phyloP scores from a whole-genome alignment of 1,140 invertebrate genomes.

The Drosophila sp. region DNA sequence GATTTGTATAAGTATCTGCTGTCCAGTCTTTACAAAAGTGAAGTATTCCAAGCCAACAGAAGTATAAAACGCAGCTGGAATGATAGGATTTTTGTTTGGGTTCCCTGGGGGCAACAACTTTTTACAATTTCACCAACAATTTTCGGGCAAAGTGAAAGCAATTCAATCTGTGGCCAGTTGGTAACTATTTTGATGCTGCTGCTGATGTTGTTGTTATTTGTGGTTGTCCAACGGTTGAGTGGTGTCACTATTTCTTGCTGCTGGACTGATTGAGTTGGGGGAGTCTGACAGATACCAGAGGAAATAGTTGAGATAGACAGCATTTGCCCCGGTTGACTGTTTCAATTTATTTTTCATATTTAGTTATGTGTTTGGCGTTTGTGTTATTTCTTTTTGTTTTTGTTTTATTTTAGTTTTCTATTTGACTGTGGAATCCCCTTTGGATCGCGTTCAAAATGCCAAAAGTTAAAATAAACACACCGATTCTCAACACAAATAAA shows the following conservation, averaged over 20 bases:
- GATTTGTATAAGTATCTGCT: neutral
- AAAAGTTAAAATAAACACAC: slow-evolving; percentile 79
- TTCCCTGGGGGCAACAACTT: slow-evolving; percentile 11
- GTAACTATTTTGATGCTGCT: slow-evolving; percentile 21
- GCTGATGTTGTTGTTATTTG: slow-evolving; percentile 15
- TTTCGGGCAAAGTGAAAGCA: slow-evolving; percentile 48
- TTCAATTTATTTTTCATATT: slow-evolving; percentile 82
- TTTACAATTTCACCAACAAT: slow-evolving; percentile 42
- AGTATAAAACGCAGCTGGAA: slow-evolving; percentile 17
- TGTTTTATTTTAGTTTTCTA: slow-evolving; percentile 74
- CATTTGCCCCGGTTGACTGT: slow-evolving; percentile 55
- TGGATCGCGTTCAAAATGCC: slow-evolving; percentile 65
- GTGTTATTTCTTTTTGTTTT: neutral
- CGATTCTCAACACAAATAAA: slow-evolving; percentile 10
- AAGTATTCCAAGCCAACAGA: slow-evolving; percentile 22
- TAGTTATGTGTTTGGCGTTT: slow-evolving; percentile 72
- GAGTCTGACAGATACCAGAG: slow-evolving; percentile 32
- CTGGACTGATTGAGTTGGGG: slow-evolving; percentile 43
- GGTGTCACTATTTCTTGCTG: slow-evolving; percentile 32
- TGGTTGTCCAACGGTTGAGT: slow-evolving; percentile 15
- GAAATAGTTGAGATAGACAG: slow-evolving; percentile 30
- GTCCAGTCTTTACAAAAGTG: slow-evolving; percentile 4
- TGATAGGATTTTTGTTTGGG: neutral
- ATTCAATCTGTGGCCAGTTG: slow-evolving; percentile 62
- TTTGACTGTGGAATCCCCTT: slow-evolving; percentile 56